Evolutionary conservation across 2,113 vertebrate genomes (phyloP), one percentile per base, ranked within the genome.

Genomic region (Xiphias gladius): DNA sequence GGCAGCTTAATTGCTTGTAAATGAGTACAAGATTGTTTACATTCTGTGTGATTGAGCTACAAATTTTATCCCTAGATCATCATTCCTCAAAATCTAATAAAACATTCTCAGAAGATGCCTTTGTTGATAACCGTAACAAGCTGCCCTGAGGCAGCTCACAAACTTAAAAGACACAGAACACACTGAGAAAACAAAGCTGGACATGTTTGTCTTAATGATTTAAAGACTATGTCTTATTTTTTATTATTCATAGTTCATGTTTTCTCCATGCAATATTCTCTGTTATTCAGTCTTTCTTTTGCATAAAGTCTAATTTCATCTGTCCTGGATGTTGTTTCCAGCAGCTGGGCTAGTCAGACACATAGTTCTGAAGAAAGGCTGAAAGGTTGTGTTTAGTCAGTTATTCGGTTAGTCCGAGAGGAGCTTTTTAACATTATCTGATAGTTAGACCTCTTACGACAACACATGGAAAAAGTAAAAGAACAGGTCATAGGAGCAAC

Each of bases 1-100:
- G 85, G 80, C 82, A 82, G 78, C 64, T 66, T 88, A 68, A 92
- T 79, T 64, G 67, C 66, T 12, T 4, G 55, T 85, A 79, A 90
- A 88, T 81, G 69, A 88, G 62, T 39, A 74, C 67, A 84, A 77
- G 73, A 69, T 80, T 79, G 55, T 73, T 69, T 89, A 84, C 52
- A 26, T 73, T 74, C 55, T 70, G 13, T 79, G 73, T 65, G 71
- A 64, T 28, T 57, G 64, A 66, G 65, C 85, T 73, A 50, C 73
- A 90, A 41, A 88, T 90, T 73, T 83, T 39, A 71, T 73, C 71
- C 48, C 80, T 65, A 37, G 30, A 37, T 89, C 63, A 83, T 71
- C 48, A 66, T 86, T 78, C 30, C 52, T 69, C 14, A 55, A 46
- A 67, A 77, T 84, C n/a, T 35, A 64, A 85, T 86, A 75, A 87